phyloP scores from a whole-genome alignment of 2,888 invertebrate species.

The Aporophyla nigra region DNA sequence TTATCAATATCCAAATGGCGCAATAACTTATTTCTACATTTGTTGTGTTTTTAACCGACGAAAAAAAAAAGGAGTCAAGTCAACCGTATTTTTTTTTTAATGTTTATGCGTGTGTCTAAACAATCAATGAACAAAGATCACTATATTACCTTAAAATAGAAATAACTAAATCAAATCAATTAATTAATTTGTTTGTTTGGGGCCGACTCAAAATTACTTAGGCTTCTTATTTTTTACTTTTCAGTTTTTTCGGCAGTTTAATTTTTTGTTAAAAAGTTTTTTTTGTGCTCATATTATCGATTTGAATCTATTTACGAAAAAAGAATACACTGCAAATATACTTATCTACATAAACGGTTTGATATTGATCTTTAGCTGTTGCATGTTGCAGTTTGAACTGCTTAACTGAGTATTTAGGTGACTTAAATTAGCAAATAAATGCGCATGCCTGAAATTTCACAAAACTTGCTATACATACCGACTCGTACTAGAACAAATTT shows the following conservation, averaged over 20 bases:
- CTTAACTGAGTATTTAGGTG: constrained; percentile 2
- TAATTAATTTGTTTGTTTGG: no score
- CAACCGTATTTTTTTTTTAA: no score
- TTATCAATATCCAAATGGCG: constrained; percentile 33
- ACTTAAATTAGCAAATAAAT: background rate
- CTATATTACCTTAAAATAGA: no score
- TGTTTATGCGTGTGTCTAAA: no score
- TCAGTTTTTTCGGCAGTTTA: no score
- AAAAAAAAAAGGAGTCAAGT: no score
- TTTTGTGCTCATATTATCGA: background rate
- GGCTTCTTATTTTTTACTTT: no score
- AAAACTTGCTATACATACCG: background rate
- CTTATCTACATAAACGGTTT: constrained; percentile 6
- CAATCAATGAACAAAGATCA: no score
- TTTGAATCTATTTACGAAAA: background rate
- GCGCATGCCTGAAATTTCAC: background rate
- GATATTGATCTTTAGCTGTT: constrained; percentile 8
- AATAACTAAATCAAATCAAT: no score
- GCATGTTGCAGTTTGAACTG: background rate
- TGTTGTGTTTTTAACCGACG: background rate
- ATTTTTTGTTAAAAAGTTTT: no score
- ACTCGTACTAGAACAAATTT: background rate
- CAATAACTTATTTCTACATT: constrained; percentile 18
- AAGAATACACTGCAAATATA: background rate
- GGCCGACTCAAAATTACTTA: no score